Evolutionary conservation across 2,888 invertebrate species (phyloP).

Genomic region (Acleris laterana): DNA sequence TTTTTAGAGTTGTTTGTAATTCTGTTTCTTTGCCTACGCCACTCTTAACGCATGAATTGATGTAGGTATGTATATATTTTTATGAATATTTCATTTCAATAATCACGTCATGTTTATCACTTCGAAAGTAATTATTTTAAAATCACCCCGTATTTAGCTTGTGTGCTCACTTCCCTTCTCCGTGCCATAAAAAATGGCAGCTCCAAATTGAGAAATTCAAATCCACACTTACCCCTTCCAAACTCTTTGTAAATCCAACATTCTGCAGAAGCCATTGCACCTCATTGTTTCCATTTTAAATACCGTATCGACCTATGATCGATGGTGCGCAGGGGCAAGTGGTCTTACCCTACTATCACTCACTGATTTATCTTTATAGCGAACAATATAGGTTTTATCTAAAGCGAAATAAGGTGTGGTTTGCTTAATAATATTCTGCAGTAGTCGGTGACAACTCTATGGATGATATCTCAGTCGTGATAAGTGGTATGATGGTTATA

Average conservation of each 20-base stretch:
- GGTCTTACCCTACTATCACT: slow-evolving; percentile 59
- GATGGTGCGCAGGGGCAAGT: slow-evolving; percentile 61
- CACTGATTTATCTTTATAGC: slow-evolving; percentile 41
- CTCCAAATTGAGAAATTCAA: neutral
- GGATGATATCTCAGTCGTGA: slow-evolving; percentile 57
- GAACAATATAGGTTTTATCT: slow-evolving; percentile 43
- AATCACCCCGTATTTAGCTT: too few species aligned
- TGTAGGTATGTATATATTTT: too few species aligned
- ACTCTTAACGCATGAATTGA: too few species aligned
- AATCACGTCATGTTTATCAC: too few species aligned
- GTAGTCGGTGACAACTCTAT: slow-evolving; percentile 60
- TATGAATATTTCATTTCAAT: too few species aligned
- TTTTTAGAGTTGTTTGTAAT: too few species aligned
- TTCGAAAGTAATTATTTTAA: too few species aligned
- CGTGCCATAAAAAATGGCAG: too few species aligned
- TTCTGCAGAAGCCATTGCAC: slow-evolving; percentile 48
- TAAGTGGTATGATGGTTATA: slow-evolving; percentile 44
- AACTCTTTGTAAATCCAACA: slow-evolving; percentile 7
- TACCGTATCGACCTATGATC: slow-evolving; percentile 63
- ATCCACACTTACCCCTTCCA: slow-evolving; percentile 6
- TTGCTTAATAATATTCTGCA: slow-evolving; percentile 44
- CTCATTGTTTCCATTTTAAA: slow-evolving; percentile 60
- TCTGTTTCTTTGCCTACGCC: too few species aligned
- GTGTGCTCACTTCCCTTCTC: too few species aligned
- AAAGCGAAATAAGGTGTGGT: slow-evolving; percentile 31